A percentile compares a stretch with the other conserved stretches of the same genome.
These are phyloP conservation scores for Tinamus major DNA, from an alignment of 2,797 vertebrate genomes.

Conservation along the genomic window DNA sequence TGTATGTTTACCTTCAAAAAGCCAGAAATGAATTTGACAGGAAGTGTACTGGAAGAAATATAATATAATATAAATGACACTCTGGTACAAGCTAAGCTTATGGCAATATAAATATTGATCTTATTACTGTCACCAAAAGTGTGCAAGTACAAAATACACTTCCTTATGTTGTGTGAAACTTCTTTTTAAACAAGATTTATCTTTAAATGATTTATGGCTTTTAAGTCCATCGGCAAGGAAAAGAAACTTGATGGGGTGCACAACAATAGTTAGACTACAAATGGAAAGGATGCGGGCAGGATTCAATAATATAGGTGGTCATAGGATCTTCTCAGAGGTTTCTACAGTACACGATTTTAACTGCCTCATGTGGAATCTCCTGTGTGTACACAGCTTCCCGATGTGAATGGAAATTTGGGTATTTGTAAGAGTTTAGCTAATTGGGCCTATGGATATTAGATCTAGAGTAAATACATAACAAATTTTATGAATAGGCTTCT, in stretches of 20 bases:
- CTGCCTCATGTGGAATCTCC: neutral
- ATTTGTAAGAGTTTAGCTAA: neutral
- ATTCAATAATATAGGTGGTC: neutral
- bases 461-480: neutral
- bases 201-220: slow-evolving; percentile 6
- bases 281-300: accelerated
- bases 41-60: slow-evolving; percentile 53
- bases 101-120: slow-evolving; percentile 32
- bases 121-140: slow-evolving; percentile 40
- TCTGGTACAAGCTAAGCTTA: slow-evolving; percentile 49
- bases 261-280: neutral
- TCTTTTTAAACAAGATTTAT: neutral
- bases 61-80: slow-evolving; percentile 15
- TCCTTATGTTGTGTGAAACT: neutral
- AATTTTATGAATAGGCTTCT: neutral
- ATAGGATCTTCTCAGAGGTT: neutral
- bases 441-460: neutral
- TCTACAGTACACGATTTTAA: neutral
- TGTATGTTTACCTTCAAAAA: slow-evolving; percentile 32
- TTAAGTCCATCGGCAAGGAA: neutral
- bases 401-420: neutral
- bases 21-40: slow-evolving; percentile 43
- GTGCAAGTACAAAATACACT: slow-evolving; percentile 14
- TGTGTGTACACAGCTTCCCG: neutral
- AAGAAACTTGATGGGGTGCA: neutral